These are phyloP conservation scores for Phymatocera aterrima DNA, from an alignment of 2,888 invertebrate genomes.

Conservation along the genomic window DNA sequence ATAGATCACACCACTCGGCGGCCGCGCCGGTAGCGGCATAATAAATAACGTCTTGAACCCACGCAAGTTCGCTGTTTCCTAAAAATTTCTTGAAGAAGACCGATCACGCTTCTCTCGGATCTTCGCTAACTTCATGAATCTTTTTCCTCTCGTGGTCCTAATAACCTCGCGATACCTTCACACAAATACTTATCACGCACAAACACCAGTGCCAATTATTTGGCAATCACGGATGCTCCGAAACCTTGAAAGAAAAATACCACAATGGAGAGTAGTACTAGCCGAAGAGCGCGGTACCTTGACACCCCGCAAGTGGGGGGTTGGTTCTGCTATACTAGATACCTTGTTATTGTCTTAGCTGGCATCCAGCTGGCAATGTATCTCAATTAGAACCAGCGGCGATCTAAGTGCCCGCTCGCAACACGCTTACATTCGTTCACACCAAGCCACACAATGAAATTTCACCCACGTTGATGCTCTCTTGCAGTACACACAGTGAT, in stretches of 20 bases:
- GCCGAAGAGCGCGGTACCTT: not conserved
- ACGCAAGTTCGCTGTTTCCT: not conserved
- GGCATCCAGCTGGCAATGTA: slow-evolving; percentile 1
- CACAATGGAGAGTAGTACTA: not conserved
- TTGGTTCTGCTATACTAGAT: not conserved
- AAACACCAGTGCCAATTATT: not conserved
- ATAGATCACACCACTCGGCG: no score
- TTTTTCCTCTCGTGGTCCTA: not conserved
- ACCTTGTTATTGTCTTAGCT: not conserved
- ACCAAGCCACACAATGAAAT: not conserved
- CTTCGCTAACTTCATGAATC: not conserved
- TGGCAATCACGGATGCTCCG: not conserved
- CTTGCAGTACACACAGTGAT: not conserved
- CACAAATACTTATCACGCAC: not conserved
- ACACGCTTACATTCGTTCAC: not conserved
- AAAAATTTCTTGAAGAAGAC: not conserved
- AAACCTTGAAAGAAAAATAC: not conserved
- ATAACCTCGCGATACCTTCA: not conserved
- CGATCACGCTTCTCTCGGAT: not conserved
- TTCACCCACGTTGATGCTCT: not conserved
- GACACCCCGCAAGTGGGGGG: not conserved
- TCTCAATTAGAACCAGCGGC: slow-evolving; percentile 19
- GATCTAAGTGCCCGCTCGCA: not conserved
- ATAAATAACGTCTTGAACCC: not conserved
- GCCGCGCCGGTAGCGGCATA: no score